Evolutionary conservation across 2,888 invertebrate genomes (phyloP).

Genomic region (Acronicta aceris): DNA sequence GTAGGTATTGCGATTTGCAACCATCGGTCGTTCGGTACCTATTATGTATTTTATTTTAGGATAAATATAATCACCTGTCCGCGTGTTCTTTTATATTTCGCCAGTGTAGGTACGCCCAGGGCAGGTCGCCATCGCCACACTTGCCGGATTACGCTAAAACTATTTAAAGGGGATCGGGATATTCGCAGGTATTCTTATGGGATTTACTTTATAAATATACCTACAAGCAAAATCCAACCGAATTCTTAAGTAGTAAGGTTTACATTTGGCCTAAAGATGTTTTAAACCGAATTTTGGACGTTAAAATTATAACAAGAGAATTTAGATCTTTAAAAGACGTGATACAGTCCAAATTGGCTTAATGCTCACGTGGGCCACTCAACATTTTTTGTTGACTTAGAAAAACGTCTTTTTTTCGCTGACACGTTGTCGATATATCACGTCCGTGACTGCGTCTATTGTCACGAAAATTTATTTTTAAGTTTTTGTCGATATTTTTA

Average conservation of each 20-base stretch:
- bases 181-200: slow-evolving; percentile 7
- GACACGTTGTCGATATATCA: slow-evolving; percentile 50
- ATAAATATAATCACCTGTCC: slow-evolving; percentile 4
- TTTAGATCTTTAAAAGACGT: neutral
- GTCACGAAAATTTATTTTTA: slow-evolving; percentile 44
- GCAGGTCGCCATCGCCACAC: slow-evolving; percentile 17
- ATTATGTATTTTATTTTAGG: neutral
- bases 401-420: slow-evolving; percentile 35
- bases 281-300: neutral
- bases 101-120: neutral
- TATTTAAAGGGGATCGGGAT: slow-evolving; percentile 4
- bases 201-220: neutral
- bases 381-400: slow-evolving; percentile 23
- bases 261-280: neutral
- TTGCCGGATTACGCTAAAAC: slow-evolving; percentile 16
- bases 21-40: neutral
- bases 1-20: neutral
- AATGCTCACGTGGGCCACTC: neutral
- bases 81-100: neutral
- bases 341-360: slow-evolving; percentile 2
- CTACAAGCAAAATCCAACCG: slow-evolving; percentile 14
- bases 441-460: slow-evolving; percentile 50
- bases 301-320: neutral
- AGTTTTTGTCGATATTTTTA: slow-evolving; percentile 34
- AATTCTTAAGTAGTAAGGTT: neutral